Evolutionary conservation across 1,140 invertebrate genomes (phyloP).

Genomic region (Aricia agestis): DNA sequence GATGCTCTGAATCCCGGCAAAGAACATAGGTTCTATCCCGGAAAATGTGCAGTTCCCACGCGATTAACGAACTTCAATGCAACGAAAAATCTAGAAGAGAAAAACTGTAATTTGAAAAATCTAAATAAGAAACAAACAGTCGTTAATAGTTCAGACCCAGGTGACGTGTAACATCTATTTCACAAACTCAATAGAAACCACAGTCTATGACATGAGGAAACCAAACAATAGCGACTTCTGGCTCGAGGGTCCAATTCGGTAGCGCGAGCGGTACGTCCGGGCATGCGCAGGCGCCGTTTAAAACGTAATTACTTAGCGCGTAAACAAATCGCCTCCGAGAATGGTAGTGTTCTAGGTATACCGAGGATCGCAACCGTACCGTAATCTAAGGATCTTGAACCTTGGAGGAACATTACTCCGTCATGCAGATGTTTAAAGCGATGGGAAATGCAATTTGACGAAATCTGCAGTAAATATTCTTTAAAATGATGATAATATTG

Average conservation of each 20-base stretch:
- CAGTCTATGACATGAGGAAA: neutral
- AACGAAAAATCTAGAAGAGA: too few species aligned
- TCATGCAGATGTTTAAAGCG: neutral
- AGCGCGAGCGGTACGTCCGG: neutral
- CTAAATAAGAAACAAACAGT: too few species aligned
- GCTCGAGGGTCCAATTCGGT: constrained; percentile 5
- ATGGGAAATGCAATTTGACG: too few species aligned
- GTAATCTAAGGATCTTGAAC: neutral
- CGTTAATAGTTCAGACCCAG: too few species aligned
- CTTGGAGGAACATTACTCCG: neutral
- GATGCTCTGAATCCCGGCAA: too few species aligned
- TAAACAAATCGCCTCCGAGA: constrained; percentile 54
- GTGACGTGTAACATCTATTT: neutral
- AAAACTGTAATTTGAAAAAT: too few species aligned
- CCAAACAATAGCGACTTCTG: neutral
- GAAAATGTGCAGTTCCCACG: too few species aligned
- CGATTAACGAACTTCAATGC: too few species aligned
- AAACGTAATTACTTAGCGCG: constrained; percentile 49
- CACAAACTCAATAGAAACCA: neutral
- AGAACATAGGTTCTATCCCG: too few species aligned
- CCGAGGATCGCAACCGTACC: constrained; percentile 53
- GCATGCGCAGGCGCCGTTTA: constrained; percentile 41
- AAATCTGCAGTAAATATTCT: too few species aligned
- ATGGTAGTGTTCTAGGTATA: constrained; percentile 40
- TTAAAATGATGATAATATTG: too few species aligned